Evolutionary conservation across 2,113 vertebrate species (phyloP).

Genomic region (Clupea harengus): DNA sequence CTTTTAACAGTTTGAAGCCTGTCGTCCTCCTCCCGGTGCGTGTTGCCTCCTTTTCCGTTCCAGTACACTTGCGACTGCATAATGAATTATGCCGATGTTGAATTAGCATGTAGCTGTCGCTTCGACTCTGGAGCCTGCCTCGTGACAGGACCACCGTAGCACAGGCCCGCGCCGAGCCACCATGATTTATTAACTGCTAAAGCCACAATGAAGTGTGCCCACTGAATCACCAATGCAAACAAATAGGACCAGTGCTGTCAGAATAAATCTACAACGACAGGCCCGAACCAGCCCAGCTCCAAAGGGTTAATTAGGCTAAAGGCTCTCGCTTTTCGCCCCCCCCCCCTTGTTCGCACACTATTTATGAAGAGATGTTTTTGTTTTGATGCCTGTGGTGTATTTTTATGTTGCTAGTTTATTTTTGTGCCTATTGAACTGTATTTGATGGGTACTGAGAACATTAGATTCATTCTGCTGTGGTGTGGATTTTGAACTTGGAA

Average conservation of each 20-base stretch:
- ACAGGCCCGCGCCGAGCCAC: slow-evolving; percentile 50
- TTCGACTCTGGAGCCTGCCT: slow-evolving; percentile 65
- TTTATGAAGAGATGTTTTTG: slow-evolving; percentile 26
- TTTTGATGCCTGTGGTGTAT: slow-evolving; percentile 1
- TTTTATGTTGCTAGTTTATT: not conserved
- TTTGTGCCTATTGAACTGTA: slow-evolving; percentile 2
- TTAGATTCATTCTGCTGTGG: slow-evolving; percentile 12
- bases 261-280: slow-evolving; percentile 59
- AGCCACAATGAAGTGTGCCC: slow-evolving; percentile 68
- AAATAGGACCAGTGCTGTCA: slow-evolving; percentile 66
- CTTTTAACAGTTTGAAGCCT: slow-evolving; percentile 68
- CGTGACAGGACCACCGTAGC: slow-evolving; percentile 74
- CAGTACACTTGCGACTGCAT: slow-evolving; percentile 70
- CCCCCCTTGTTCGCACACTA: slow-evolving; percentile 28
- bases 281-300: slow-evolving; percentile 46
- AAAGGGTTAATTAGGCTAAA: slow-evolving; percentile 69
- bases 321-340: slow-evolving; percentile 28
- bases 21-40: slow-evolving; percentile 63
- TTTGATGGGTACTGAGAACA: not conserved
- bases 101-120: slow-evolving; percentile 81
- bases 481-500: not conserved
- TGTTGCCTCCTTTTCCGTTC: slow-evolving; percentile 69
- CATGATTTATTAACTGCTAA: slow-evolving; percentile 76
- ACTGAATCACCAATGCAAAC: slow-evolving; percentile 68
- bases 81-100: slow-evolving; percentile 76